Evolutionary conservation across 2,113 vertebrate genomes (phyloP).

Genomic region (Rutilus rutilus): DNA sequence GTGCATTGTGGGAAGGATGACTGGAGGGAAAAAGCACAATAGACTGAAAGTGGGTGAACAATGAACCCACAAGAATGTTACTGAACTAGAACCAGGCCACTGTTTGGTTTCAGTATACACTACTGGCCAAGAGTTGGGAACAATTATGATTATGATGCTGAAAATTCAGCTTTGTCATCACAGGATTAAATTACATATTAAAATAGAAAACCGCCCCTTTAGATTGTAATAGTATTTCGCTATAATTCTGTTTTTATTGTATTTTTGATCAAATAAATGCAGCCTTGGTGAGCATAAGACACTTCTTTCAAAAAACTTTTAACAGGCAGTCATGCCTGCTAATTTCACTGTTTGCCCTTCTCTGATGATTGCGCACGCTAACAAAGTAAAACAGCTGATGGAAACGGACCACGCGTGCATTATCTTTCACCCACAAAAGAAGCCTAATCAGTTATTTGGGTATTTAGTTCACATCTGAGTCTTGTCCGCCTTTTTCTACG

Average conservation of each 20-base stretch:
- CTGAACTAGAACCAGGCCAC: constrained; percentile 9
- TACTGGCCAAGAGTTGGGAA: not conserved
- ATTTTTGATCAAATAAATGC: not conserved
- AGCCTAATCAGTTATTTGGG: not conserved
- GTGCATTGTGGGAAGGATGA: constrained; percentile 29
- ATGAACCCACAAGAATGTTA: not conserved
- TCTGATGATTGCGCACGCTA: not conserved
- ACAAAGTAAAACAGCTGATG: not conserved
- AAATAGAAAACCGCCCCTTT: not conserved
- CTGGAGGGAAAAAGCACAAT: not conserved
- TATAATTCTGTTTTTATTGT: not conserved
- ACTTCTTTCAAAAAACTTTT: not conserved
- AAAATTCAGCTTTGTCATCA: not conserved
- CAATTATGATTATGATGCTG: not conserved
- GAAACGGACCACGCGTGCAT: not conserved
- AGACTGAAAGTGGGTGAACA: constrained; percentile 39
- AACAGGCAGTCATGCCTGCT: not conserved
- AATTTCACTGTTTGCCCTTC: not conserved
- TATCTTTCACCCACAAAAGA: not conserved
- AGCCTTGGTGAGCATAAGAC: not conserved
- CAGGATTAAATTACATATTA: not conserved
- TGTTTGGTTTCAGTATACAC: not conserved
- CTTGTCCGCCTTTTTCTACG: not conserved
- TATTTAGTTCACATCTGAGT: not conserved
- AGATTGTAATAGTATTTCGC: not conserved